Conservation (phyloP, 30 jellyfish, hydroid and myxozoan species). For the Aurelia aurita complex sp. Pacific region DNA sequence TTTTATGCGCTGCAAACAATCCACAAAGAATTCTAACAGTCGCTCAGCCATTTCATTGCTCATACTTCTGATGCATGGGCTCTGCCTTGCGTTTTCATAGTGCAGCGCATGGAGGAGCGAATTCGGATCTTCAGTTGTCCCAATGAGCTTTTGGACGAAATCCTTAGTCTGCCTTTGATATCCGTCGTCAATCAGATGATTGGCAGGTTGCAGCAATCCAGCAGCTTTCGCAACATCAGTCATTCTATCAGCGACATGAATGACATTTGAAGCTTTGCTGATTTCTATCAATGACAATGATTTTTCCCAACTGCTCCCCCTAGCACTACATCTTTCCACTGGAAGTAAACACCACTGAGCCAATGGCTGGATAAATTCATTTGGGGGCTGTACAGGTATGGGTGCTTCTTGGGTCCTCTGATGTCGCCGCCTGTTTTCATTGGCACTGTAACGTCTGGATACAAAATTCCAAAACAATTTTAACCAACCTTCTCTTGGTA, state of each 20-base stretch:
- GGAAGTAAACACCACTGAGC: slow-evolving; percentile 47
- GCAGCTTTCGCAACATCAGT: not conserved
- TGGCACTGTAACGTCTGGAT: not conserved
- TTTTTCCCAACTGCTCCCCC: not conserved
- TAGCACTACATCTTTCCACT: slow-evolving; percentile 8
- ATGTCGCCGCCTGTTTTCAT: not conserved
- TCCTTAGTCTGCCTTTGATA: not conserved
- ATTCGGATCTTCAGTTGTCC: not conserved
- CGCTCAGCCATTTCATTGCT: not conserved
- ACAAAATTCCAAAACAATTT: slow-evolving; percentile 10
- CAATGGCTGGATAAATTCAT: slow-evolving; percentile 2
- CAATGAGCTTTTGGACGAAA: not conserved
- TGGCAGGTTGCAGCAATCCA: slow-evolving; percentile 10
- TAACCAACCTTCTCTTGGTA: slow-evolving; percentile 36
- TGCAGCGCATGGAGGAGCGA: slow-evolving; percentile 22
- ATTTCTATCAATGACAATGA: slow-evolving; percentile 5
- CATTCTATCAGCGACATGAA: not conserved
- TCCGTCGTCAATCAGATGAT: not conserved
- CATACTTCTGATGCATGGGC: not conserved
- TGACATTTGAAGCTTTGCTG: not conserved
- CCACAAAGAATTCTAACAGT: slow-evolving; percentile 4
- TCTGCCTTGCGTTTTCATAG: not conserved
- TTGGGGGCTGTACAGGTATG: not conserved
- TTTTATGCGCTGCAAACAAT: not conserved
- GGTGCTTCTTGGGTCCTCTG: not conserved